A percentile compares a stretch with the other conserved stretches of the same genome.
These are phyloP conservation scores for Kryptopterus vitreolus DNA, from an alignment of 2,797 vertebrate genomes.

Conservation along the genomic window DNA sequence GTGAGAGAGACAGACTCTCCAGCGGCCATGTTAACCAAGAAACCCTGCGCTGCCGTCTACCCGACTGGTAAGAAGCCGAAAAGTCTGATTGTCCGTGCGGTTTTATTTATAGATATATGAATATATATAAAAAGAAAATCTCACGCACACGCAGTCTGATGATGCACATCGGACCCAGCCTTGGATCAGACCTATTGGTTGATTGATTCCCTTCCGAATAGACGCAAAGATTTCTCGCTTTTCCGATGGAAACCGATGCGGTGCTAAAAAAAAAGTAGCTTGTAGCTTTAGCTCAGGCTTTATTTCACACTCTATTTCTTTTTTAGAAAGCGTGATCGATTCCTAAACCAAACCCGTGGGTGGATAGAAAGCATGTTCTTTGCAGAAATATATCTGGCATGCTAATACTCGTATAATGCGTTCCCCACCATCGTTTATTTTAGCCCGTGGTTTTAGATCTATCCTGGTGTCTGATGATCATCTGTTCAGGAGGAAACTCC, in stretches of 20 bases:
- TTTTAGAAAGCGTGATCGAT: too few species aligned
- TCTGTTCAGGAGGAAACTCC: neutral
- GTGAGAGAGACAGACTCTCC: slow-evolving; percentile 60
- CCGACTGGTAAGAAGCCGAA: slow-evolving; percentile 71
- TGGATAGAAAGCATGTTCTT: too few species aligned
- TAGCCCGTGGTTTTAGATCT: too few species aligned
- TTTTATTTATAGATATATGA: neutral
- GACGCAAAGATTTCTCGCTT: neutral
- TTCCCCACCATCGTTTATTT: slow-evolving; percentile 1
- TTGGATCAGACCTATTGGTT: neutral
- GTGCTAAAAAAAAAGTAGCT: slow-evolving; percentile 12
- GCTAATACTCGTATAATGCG: neutral
- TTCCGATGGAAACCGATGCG: neutral
- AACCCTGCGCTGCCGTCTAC: slow-evolving; percentile 73
- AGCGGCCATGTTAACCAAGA: slow-evolving; percentile 90
- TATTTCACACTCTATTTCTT: neutral
- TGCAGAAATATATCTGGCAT: neutral
- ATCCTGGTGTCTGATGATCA: too few species aligned
- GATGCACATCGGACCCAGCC: neutral
- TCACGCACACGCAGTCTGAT: neutral
- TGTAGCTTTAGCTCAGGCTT: neutral
- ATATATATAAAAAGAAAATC: too few species aligned
- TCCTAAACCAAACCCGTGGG: too few species aligned
- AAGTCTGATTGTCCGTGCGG: slow-evolving; percentile 26
- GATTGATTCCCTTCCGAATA: neutral